Percentiles rank a stretch among this genome's conserved stretches.
Evolutionary conservation across 2,888 invertebrate genomes (phyloP).

Genomic region (Tinea semifulvella): DNA sequence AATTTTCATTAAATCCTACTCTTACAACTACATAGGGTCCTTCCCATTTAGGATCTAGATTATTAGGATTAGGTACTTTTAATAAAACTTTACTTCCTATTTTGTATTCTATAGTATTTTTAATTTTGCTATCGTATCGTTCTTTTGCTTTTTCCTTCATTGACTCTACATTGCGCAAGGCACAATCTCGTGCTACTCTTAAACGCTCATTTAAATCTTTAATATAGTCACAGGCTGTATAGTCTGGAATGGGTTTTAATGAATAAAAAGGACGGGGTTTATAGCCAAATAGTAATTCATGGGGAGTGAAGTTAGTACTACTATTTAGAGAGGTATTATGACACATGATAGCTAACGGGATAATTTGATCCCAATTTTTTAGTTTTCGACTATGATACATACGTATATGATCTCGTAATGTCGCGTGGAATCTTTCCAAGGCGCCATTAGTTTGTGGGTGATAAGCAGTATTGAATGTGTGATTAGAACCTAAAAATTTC

Average conservation of each 20-base stretch:
- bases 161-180: constrained; percentile 21
- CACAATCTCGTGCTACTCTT: constrained; percentile 23
- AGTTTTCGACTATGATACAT: constrained; percentile 25
- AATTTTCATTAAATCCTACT: constrained; percentile 25
- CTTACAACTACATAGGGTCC: constrained; percentile 24
- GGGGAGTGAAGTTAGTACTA: constrained; percentile 26
- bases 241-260: constrained; percentile 22
- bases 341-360: constrained; percentile 30
- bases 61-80: constrained; percentile 25
- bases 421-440: constrained; percentile 28
- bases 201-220: constrained; percentile 26
- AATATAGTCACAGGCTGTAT: constrained; percentile 24
- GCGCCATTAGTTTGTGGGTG: constrained; percentile 29
- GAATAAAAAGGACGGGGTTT: constrained; percentile 26
- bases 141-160: constrained; percentile 29
- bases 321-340: constrained; percentile 28
- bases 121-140: constrained; percentile 25
- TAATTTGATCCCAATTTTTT: constrained; percentile 26
- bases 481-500: constrained; percentile 26
- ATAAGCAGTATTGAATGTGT: constrained; percentile 27
- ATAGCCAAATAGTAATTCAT: constrained; percentile 28
- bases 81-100: constrained; percentile 25
- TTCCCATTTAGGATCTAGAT: constrained; percentile 28
- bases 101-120: constrained; percentile 23
- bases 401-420: constrained; percentile 26